Conservation (phyloP, 1,140 invertebrate species). For the Marisa cornuarietis region DNA sequence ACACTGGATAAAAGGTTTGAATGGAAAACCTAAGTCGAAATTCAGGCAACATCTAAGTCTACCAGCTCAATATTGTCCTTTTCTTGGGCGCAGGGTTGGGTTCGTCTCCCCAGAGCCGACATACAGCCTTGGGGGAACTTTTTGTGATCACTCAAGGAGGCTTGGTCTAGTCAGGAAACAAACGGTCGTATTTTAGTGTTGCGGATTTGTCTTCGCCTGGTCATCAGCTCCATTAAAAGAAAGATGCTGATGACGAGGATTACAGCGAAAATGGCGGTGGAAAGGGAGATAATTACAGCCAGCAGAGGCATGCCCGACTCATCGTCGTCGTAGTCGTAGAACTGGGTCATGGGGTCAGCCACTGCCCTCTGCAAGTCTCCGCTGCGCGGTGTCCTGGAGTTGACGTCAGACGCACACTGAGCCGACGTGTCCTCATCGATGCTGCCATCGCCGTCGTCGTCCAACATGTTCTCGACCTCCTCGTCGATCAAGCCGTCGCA, state of each 20-base stretch:
- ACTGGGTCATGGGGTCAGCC: neutral
- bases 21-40: neutral
- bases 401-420: neutral
- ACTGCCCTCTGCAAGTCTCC: neutral
- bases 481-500: slow-evolving; percentile 20
- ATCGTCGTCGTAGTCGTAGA: slow-evolving; percentile 22
- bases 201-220: slow-evolving; percentile 32
- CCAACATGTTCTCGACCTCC: slow-evolving; percentile 10
- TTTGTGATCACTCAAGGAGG: neutral
- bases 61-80: slow-evolving; percentile 13
- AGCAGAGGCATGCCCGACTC: slow-evolving; percentile 33
- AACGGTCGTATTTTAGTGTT: slow-evolving; percentile 45
- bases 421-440: slow-evolving; percentile 19
- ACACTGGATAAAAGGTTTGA: neutral
- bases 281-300: slow-evolving; percentile 39
- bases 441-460: slow-evolving; percentile 16
- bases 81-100: neutral
- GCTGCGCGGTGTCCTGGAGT: neutral
- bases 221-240: slow-evolving; percentile 33
- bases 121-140: neutral
- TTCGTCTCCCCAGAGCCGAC: neutral
- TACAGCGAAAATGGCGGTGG: slow-evolving; percentile 38
- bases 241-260: slow-evolving; percentile 35
- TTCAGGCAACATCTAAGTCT: neutral
- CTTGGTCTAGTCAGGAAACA: slow-evolving; percentile 31